These are phyloP conservation scores for Nymphalis urticae DNA, from an alignment of 2,888 invertebrate genomes.

Conservation along the genomic window DNA sequence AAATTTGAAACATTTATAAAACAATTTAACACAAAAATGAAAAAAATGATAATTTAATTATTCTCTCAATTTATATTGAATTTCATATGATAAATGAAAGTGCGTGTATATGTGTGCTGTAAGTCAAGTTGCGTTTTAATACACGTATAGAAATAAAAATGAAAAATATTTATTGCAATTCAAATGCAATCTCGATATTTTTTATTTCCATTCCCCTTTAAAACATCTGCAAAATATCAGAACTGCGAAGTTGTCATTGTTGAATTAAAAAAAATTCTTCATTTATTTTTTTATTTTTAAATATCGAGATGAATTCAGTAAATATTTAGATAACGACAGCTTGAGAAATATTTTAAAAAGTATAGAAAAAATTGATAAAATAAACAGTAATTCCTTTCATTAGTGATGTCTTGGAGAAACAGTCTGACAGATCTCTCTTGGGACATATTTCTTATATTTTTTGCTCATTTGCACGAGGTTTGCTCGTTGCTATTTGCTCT, in stretches of 20 bases:
- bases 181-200: no score
- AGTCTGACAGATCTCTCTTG: slow-evolving; percentile 16
- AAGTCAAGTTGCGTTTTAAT: no score
- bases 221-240: not conserved
- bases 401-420: slow-evolving; percentile 30
- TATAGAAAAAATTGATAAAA: slow-evolving; percentile 27
- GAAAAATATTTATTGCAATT: no score
- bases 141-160: no score
- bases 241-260: not conserved
- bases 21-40: no score
- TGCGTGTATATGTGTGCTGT: no score
- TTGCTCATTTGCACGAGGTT: slow-evolving; percentile 32
- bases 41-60: no score
- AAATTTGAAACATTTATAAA: no score
- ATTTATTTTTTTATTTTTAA: not conserved
- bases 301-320: no score
- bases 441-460: slow-evolving; percentile 32
- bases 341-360: slow-evolving; percentile 23
- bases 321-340: slow-evolving; percentile 3
- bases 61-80: no score
- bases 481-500: not conserved
- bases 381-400: slow-evolving; percentile 38
- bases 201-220: no score
- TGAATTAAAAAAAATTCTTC: not conserved
- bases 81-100: no score